These are phyloP conservation scores for Festucalex cinctus DNA, from an alignment of 2,113 vertebrate genomes.

Conservation along the genomic window DNA sequence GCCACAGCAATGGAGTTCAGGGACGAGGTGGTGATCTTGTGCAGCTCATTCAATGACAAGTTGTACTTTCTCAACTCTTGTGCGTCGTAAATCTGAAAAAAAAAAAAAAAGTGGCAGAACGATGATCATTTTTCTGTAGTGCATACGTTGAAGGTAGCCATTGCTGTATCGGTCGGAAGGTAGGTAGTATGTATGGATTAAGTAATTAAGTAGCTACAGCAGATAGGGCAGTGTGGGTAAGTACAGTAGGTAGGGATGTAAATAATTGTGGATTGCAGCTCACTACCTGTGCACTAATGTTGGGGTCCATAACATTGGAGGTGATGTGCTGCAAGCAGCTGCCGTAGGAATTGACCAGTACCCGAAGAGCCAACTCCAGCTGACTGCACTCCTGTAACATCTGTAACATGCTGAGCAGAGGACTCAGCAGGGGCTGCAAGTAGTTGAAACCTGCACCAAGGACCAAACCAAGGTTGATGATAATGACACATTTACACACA, in stretches of 20 bases:
- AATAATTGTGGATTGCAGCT: neutral
- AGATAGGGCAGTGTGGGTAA: neutral
- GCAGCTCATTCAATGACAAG: slow-evolving; percentile 66
- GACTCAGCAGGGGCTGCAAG: slow-evolving; percentile 66
- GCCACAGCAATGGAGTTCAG: slow-evolving; percentile 71
- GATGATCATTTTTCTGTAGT: neutral
- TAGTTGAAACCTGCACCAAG: slow-evolving; percentile 69
- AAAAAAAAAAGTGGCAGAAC: neutral
- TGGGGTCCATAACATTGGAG: slow-evolving; percentile 76
- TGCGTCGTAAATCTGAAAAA: slow-evolving; percentile 71
- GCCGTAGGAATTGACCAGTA: slow-evolving; percentile 75
- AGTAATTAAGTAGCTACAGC: neutral
- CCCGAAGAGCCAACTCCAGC: slow-evolving; percentile 80
- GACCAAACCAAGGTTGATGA: neutral
- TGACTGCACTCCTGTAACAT: slow-evolving; percentile 91
- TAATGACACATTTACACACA: neutral
- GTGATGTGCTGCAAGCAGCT: slow-evolving; percentile 82
- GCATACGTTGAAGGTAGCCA: neutral
- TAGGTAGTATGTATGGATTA: neutral
- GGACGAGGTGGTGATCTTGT: slow-evolving; percentile 63
- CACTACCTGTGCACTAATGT: slow-evolving; percentile 63
- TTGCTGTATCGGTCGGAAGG: neutral
- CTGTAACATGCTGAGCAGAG: slow-evolving; percentile 77
- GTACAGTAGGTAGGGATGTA: neutral
- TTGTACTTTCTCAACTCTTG: slow-evolving; percentile 67